phyloP scores from a whole-genome alignment of 2,888 invertebrate species.

The Gymnocheta viridis region DNA sequence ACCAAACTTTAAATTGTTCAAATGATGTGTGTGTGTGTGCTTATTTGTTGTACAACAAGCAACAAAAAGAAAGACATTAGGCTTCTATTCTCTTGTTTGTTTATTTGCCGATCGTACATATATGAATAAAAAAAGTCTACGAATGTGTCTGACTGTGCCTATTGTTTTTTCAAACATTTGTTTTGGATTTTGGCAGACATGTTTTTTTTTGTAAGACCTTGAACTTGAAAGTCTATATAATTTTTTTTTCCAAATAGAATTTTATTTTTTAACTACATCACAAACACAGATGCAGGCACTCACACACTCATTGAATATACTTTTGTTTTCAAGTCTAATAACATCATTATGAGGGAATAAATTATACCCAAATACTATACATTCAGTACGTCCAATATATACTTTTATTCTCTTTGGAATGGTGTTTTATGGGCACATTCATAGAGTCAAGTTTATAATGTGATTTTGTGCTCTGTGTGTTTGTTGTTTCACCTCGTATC shows the following conservation, averaged over 20 bases:
- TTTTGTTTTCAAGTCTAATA: conserved; percentile 15
- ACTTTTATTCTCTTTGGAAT: not conserved
- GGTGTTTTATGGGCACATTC: not conserved
- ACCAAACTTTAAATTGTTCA: conserved; percentile 39
- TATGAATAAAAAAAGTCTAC: conserved; percentile 55
- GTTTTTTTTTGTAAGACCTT: conserved; percentile 77
- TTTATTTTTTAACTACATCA: conserved; percentile 35
- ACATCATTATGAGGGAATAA: not conserved
- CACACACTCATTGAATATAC: conserved; percentile 1
- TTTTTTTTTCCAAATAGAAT: conserved; percentile 45
- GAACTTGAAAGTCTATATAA: conserved; percentile 77
- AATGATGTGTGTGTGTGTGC: conserved; percentile 36
- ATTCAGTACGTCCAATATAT: not conserved
- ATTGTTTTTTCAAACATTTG: conserved; percentile 61
- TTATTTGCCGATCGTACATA: conserved; percentile 45
- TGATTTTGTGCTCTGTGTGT: not conserved
- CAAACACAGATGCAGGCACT: not conserved
- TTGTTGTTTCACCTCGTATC: not conserved
- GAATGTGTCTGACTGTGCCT: conserved; percentile 63
- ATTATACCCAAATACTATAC: not conserved
- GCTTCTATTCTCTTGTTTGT: conserved; percentile 45
- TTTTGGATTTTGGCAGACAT: conserved; percentile 64
- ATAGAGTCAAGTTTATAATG: not conserved
- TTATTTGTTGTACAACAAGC: conserved; percentile 27
- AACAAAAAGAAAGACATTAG: conserved; percentile 18